These are phyloP conservation scores for Stigmatopora argus DNA, from an alignment of 2,113 vertebrate genomes.

Conservation along the genomic window DNA sequence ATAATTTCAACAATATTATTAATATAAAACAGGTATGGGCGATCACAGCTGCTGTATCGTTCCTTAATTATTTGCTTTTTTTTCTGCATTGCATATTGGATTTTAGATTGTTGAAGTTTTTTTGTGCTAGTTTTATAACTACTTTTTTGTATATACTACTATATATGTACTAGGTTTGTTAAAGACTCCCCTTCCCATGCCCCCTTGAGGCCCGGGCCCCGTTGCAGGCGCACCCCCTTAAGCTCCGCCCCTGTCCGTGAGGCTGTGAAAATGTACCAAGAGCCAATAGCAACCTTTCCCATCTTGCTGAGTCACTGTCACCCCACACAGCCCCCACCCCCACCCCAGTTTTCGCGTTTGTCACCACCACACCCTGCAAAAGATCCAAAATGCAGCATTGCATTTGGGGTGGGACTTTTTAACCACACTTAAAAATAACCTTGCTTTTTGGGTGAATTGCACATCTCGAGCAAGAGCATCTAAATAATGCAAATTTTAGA, in stretches of 20 bases:
- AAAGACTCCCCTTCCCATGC: too few relatives aligned
- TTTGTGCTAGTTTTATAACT: too few relatives aligned
- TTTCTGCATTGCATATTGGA: too few relatives aligned
- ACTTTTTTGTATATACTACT: too few relatives aligned
- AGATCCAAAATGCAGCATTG: background rate
- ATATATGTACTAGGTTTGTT: too few relatives aligned
- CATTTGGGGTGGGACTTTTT: background rate
- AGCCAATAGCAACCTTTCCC: constrained; percentile 10
- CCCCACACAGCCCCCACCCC: background rate
- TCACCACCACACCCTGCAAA: constrained; percentile 8
- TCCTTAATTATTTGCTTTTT: too few relatives aligned
- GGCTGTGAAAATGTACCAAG: constrained; percentile 3
- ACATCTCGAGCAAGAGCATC: background rate
- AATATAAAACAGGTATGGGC: too few relatives aligned
- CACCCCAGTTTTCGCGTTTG: constrained; percentile 12
- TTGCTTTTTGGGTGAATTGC: background rate
- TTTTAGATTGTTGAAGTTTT: too few relatives aligned
- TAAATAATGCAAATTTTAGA: background rate
- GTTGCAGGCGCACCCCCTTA: too few relatives aligned
- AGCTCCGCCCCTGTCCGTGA: background rate
- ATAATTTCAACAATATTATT: too few relatives aligned
- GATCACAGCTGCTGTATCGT: too few relatives aligned
- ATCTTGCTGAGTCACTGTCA: constrained; percentile 47
- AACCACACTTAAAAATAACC: background rate
- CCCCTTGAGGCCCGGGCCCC: too few relatives aligned